Base-by-base conservation (phyloP, 1,140 invertebrate species). In the Caerostris extrusa region DNA sequence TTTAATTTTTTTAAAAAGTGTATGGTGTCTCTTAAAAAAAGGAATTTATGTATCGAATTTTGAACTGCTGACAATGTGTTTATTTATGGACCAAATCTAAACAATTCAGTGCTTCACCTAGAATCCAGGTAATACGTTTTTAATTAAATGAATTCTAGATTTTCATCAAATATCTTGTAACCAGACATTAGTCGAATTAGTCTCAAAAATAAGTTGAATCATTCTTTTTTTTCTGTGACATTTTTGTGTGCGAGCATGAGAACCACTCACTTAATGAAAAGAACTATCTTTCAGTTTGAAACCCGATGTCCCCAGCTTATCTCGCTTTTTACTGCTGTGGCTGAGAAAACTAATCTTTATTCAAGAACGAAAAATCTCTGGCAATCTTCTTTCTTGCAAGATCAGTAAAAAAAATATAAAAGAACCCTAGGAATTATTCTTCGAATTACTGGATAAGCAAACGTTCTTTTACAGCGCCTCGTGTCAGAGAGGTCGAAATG, bases 321-420 rank as follows among this genome's bases (percentile, higher is more conserved):
- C 34, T 34, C 71, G 71, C 10, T 53, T 77, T 77, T 77, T 77
- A 77, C 34, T 77, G 34, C 34, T 77, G 71, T 53, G 10, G 8
- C 14, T 19, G 71, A 77, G 71, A n/a, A 77, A 77, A 77, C 34
- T 50, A 77, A 77, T 77, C 71, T 77, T 77, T 77, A 77, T 77
- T 77, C 53, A 77, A 50, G 71, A 50, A 53, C 71, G 71, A 77
- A 53, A 77, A 77, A 77, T 50, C 19, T 77, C 10, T 14, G 7
- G 34, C 19, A 10, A 50, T 77, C 71, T 77, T 77, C 12, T 77
- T 67, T 67, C n/a, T n/a, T 67, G 61, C 12, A 3, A n/a, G 14
- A 6, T 3, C 7, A 7, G 7, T 7, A 34, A 5, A 10, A 10
- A 34, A 8, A 14, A n/a, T n/a, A n/a, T n/a, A n/a, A 34, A 77